phyloP scores from a whole-genome alignment of 2,113 vertebrate species.

The Mirza zaza region DNA sequence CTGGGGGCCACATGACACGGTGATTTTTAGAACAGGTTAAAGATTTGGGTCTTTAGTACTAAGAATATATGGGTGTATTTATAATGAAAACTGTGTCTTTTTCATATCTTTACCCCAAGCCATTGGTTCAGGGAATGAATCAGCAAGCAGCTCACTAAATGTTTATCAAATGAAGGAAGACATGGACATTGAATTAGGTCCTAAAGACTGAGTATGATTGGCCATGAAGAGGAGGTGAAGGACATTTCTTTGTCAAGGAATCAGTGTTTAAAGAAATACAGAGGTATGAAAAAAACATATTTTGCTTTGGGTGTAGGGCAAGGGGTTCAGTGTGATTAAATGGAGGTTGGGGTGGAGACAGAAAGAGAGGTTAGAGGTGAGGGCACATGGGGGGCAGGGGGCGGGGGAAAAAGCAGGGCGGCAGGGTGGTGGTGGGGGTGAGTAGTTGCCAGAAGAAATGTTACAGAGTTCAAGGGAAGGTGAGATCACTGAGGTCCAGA shows the following conservation, averaged over 20 bases:
- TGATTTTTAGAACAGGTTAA: background rate
- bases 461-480: background rate
- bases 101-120: background rate
- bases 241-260: background rate
- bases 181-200: background rate
- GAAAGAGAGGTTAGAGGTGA: background rate
- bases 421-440: too few species aligned
- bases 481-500: rapidly evolving
- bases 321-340: background rate
- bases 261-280: background rate
- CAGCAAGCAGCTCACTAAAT: background rate
- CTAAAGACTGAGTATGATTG: background rate
- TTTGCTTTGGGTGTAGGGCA: background rate
- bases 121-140: background rate
- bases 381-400: too few species aligned
- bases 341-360: rapidly evolving
- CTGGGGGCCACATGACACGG: background rate
- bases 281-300: background rate
- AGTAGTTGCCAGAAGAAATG: background rate
- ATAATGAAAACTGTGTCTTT: background rate
- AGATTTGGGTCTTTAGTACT: background rate
- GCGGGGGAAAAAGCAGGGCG: too few species aligned
- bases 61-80: background rate
- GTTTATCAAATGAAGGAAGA: background rate
- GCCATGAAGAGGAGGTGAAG: background rate